phyloP scores from a whole-genome alignment of 1,140 invertebrate species.

The Ridgeia piscesae region DNA sequence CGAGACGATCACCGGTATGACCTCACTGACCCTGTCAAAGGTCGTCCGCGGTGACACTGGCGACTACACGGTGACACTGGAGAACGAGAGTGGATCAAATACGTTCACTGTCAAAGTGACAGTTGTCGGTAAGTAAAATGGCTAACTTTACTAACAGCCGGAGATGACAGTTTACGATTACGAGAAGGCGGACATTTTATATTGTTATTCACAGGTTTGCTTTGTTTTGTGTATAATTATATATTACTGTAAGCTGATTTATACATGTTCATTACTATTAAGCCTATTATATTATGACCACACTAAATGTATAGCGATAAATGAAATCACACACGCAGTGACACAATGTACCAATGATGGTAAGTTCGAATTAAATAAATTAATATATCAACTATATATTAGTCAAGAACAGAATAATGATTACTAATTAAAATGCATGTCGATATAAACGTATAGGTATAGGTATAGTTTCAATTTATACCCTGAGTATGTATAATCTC shows the following conservation, averaged over 20 bases:
- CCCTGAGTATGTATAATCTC: background rate
- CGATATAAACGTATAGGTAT: background rate
- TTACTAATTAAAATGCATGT: background rate
- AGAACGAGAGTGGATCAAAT: constrained; percentile 90
- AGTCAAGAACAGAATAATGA: background rate
- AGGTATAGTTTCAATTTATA: background rate
- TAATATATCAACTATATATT: background rate
- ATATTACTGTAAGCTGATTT: no score
- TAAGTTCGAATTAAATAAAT: background rate
- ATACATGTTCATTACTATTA: no score
- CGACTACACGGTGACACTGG: constrained; percentile 84
- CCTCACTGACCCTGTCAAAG: constrained; percentile 27
- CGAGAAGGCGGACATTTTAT: no score
- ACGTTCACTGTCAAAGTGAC: constrained; percentile 88
- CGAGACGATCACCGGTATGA: constrained; percentile 23
- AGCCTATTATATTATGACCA: no score
- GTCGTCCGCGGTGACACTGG: constrained; percentile 75
- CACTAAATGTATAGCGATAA: no score
- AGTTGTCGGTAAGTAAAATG: constrained; percentile 66
- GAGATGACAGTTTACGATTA: no score
- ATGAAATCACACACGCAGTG: no score
- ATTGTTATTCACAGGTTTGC: no score
- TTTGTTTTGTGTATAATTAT: no score
- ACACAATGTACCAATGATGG: background rate
- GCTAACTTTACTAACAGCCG: background rate